phyloP scores from a whole-genome alignment of 1,140 invertebrate genomes.

The Drosophila prosaltans region DNA sequence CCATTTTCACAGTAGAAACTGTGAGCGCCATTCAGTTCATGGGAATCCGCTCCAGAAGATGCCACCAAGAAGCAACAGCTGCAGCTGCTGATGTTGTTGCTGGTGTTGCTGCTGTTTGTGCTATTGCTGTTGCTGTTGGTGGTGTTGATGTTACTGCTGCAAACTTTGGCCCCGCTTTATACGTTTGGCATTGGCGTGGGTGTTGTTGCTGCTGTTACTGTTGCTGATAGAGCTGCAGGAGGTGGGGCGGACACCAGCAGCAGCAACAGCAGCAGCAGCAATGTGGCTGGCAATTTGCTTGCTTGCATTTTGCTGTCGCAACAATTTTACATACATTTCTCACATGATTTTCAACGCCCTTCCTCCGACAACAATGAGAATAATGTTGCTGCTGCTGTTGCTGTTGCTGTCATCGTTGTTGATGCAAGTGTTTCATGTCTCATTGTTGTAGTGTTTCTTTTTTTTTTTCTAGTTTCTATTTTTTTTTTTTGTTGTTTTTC shows the following conservation, averaged over 20 bases:
- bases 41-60: slow-evolving; percentile 71
- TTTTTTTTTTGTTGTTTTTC: slow-evolving; percentile 20
- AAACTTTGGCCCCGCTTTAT: slow-evolving; percentile 65
- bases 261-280: not conserved
- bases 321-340: slow-evolving; percentile 74
- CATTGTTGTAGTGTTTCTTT: slow-evolving; percentile 41
- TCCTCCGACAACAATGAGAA: slow-evolving; percentile 25
- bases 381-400: slow-evolving; percentile 25
- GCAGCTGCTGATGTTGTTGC: slow-evolving; percentile 38
- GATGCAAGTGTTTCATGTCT: slow-evolving; percentile 38
- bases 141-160: slow-evolving; percentile 36
- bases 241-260: no score
- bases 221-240: no score
- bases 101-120: slow-evolving; percentile 42
- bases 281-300: slow-evolving; percentile 58
- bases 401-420: slow-evolving; percentile 28
- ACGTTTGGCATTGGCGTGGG: slow-evolving; percentile 65
- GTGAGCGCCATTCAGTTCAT: slow-evolving; percentile 71
- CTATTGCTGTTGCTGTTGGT: slow-evolving; percentile 17
- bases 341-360: slow-evolving; percentile 60
- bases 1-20: not conserved
- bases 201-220: slow-evolving; percentile 8
- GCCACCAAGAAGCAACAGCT: slow-evolving; percentile 47
- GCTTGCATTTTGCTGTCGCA: slow-evolving; percentile 75
- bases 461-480: not conserved